phyloP scores from a whole-genome alignment of 2,797 vertebrate species.

The Scomberomorus guttatus region DNA sequence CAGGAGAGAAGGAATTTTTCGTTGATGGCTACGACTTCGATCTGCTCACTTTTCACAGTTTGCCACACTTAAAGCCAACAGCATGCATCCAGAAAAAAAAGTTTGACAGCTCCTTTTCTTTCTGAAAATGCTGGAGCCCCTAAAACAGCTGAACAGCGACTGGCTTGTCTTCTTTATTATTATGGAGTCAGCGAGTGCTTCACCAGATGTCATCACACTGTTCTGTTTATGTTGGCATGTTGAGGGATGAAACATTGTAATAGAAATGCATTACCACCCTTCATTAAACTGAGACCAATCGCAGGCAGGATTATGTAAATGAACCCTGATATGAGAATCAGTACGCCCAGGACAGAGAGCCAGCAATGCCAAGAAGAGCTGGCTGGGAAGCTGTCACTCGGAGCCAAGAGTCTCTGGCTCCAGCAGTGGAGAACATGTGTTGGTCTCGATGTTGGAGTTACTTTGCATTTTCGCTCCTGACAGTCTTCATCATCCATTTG shows the following conservation, averaged over 20 bases:
- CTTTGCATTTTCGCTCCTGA: conserved; percentile 78
- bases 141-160: conserved; percentile 45
- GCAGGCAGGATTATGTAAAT: conserved; percentile 82
- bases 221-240: conserved; percentile 76
- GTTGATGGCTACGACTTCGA: conserved; percentile 50
- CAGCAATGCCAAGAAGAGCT: conserved; percentile 77
- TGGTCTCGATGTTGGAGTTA: conserved; percentile 80
- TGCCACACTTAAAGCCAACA: conserved; percentile 47
- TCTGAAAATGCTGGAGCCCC: conserved; percentile 39
- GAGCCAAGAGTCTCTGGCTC: conserved; percentile 82
- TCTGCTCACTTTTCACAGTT: conserved; percentile 56
- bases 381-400: conserved; percentile 65
- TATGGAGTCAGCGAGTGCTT: conserved; percentile 64
- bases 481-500: conserved; percentile 78
- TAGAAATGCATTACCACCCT: conserved; percentile 83
- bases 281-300: conserved; percentile 82
- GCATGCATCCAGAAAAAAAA: conserved; percentile 38
- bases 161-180: conserved; percentile 70
- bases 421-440: conserved; percentile 82
- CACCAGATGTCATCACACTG: conserved; percentile 74
- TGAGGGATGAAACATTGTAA: conserved; percentile 80
- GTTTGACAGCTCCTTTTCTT: conserved; percentile 72
- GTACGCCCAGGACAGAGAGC: conserved; percentile 76
- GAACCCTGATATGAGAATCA: conserved; percentile 81
- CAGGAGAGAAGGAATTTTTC: conserved; percentile 32